Evolutionary conservation across 2,797 vertebrate genomes (phyloP).

Genomic region (Gadopsis bispinosus): DNA sequence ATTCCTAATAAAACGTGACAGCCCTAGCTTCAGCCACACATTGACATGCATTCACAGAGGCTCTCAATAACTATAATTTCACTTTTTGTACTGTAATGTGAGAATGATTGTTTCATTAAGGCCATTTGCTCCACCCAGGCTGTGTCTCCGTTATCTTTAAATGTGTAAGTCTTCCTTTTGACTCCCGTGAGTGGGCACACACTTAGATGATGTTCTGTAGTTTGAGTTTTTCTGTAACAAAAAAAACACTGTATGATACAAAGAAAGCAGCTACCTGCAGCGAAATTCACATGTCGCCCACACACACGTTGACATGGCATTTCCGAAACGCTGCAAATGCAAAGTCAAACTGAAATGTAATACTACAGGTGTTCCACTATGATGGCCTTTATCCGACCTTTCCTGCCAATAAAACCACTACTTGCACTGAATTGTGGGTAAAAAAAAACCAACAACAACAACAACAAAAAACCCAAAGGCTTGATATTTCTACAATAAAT

Average conservation of each 20-base stretch:
- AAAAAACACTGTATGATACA: neutral
- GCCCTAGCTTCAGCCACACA: too few species aligned
- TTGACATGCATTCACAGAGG: too few species aligned
- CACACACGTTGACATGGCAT: neutral
- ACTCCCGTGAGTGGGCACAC: neutral
- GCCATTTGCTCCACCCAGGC: neutral
- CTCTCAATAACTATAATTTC: neutral
- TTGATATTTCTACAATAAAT: constrained; percentile 24
- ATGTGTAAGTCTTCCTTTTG: neutral
- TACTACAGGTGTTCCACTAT: neutral
- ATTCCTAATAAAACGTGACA: too few species aligned
- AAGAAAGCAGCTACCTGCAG: constrained; percentile 9
- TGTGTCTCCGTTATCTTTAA: neutral
- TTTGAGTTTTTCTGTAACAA: neutral
- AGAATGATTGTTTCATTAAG: neutral
- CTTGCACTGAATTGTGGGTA: neutral
- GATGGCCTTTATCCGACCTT: neutral
- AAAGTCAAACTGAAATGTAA: constrained; percentile 15
- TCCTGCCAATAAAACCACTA: neutral
- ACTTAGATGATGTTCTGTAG: neutral
- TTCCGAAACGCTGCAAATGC: neutral
- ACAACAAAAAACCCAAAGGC: neutral
- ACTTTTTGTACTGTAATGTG: neutral
- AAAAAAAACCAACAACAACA: neutral
- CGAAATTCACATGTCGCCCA: constrained; percentile 15